Percentiles rank a stretch among this genome's conserved stretches.
Conservation (phyloP, 2,797 vertebrate genomes). For the Brachyrhaphis roseni region DNA sequence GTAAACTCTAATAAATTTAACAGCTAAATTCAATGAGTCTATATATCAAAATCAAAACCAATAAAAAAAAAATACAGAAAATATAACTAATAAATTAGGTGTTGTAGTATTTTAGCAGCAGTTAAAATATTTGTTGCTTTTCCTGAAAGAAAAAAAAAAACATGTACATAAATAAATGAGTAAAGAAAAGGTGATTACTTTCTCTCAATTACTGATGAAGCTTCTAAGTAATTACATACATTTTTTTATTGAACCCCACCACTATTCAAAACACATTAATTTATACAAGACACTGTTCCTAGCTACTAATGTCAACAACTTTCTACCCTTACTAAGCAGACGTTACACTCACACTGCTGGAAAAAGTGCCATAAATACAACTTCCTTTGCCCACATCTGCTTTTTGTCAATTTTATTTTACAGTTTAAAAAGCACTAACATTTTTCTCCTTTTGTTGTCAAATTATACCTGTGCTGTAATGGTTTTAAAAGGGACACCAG, state of each 20-base stretch:
- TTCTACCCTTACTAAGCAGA: not conserved
- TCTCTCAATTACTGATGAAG: no score
- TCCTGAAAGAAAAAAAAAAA: not conserved
- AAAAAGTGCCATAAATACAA: not conserved
- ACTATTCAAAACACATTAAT: not conserved
- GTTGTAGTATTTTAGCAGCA: not conserved
- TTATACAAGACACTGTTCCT: not conserved
- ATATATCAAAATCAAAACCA: not conserved
- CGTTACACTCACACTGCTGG: not conserved
- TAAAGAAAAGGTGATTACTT: no score
- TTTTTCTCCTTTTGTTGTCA: not conserved
- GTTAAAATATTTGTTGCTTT: no score
- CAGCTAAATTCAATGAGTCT: no score
- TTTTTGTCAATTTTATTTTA: not conserved
- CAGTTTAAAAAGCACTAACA: not conserved
- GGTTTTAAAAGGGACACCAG: not conserved
- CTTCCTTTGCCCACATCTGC: not conserved
- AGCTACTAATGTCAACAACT: not conserved
- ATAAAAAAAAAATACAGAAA: not conserved
- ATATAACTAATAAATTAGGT: not conserved
- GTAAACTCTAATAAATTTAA: no score
- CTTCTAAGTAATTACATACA: no score
- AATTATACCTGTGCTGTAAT: not conserved
- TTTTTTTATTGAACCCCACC: not conserved
- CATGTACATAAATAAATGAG: no score